phyloP scores from a whole-genome alignment of 2,888 invertebrate genomes.

The Cordilura impudica region DNA sequence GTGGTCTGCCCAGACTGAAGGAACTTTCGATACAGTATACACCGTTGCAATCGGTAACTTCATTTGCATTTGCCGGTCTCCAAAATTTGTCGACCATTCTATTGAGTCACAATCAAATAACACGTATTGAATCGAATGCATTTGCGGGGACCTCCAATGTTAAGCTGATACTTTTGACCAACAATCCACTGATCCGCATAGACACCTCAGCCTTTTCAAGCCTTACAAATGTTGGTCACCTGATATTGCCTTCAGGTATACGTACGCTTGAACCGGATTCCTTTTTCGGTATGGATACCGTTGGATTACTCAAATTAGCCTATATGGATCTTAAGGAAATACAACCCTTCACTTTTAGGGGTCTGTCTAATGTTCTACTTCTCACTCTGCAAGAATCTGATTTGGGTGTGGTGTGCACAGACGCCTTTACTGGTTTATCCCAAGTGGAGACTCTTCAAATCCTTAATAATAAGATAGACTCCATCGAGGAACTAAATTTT shows the following conservation, averaged over 20 bases:
- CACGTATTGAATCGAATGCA: constrained; percentile 86
- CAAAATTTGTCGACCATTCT: constrained; percentile 88
- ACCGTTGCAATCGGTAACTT: constrained; percentile 87
- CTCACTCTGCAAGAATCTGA: constrained; percentile 90
- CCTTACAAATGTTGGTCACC: constrained; percentile 88
- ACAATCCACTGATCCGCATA: constrained; percentile 90
- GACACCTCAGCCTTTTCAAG: constrained; percentile 91
- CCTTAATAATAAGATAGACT: constrained; percentile 91
- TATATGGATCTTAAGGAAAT: constrained; percentile 90
- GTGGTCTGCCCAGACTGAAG: constrained; percentile 87
- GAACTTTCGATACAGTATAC: constrained; percentile 92
- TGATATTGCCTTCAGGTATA: constrained; percentile 91
- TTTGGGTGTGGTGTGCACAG: constrained; percentile 85
- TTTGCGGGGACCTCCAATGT: constrained; percentile 93
- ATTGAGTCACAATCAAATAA: constrained; percentile 85
- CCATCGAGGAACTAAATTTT: constrained; percentile 86
- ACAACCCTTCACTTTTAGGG: constrained; percentile 85
- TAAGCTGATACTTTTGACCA: constrained; percentile 87
- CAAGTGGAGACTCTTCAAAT: constrained; percentile 86
- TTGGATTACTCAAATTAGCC: constrained; percentile 88
- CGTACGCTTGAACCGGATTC: constrained; percentile 87
- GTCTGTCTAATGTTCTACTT: constrained; percentile 85
- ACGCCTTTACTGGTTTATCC: constrained; percentile 87
- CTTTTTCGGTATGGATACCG: constrained; percentile 88
- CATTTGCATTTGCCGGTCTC: constrained; percentile 90